A percentile compares a stretch with the other conserved stretches of the same genome.
Evolutionary conservation across 2,797 vertebrate species (phyloP).

Genomic region (Chanos chanos): DNA sequence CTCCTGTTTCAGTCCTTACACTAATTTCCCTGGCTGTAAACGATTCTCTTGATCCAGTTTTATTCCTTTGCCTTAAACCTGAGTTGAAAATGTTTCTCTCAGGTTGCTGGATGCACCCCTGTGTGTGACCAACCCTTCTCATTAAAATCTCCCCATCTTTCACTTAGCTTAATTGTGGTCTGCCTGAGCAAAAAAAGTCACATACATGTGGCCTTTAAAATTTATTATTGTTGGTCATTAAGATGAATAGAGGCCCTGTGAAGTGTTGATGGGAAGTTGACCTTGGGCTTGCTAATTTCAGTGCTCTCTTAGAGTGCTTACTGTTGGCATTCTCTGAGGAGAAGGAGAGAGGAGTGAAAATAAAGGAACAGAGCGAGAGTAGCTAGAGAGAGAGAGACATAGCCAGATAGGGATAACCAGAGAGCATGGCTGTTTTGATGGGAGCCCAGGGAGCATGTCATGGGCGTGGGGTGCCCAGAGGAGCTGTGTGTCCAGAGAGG

Average conservation of each 20-base stretch:
- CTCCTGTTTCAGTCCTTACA: conserved; percentile 4
- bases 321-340: conserved; percentile 5
- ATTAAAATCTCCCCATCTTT: conserved; percentile 3
- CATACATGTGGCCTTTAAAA: conserved; percentile 26
- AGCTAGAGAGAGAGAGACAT: neutral
- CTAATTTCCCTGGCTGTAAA: neutral
- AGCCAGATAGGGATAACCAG: neutral
- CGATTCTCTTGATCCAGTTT: neutral
- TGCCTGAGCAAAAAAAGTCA: conserved; percentile 21
- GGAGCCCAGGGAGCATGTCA: neutral
- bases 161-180: conserved; percentile 20
- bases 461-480: neutral
- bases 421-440: neutral
- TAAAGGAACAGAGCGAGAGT: neutral
- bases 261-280: conserved; percentile 36
- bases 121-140: conserved; percentile 5
- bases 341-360: neutral
- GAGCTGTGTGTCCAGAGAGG: neutral
- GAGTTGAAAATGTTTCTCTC: too few species aligned
- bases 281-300: conserved; percentile 38
- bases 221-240: conserved; percentile 29
- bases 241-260: conserved; percentile 4
- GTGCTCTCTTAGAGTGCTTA: conserved; percentile 15
- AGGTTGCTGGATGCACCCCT: too few species aligned
- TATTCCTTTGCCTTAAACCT: neutral